Base-by-base conservation (phyloP, 2,797 vertebrate genomes). In the Thripadectes ignobilis region DNA sequence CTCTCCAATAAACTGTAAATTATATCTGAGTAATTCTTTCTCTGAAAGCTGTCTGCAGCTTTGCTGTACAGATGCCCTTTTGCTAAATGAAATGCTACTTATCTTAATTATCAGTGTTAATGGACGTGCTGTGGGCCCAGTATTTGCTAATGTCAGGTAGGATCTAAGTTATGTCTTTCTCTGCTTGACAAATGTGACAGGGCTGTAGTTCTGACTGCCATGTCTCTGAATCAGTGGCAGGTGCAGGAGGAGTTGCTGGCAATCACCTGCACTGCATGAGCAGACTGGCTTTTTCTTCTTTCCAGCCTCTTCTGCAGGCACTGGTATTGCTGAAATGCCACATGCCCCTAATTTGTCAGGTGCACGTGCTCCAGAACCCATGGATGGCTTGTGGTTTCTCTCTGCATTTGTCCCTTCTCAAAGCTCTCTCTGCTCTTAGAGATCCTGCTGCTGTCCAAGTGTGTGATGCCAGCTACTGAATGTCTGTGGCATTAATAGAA, bases 21-120 rank as follows among this genome's bases (percentile, higher is more conserved):
- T 24, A 49, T 23, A 67, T 63, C 69, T 32, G 68, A 87, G 49
- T 52, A 72, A 52, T 45, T 85, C 58, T 68, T 51, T 27, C 79
- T 29, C 36, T 75, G 81, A 77, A 67, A 67, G 49, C 51, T 45
- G 18, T 48, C 49, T 87, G 48, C 63, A 72, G 65, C 66, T 92
- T 85, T 80, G 69, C 61, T 74, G 15, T 89, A 46, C 62, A 73
- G 86, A 21, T 89, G 57, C 83, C 80, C 27, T 91, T 55, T 32
- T 74, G 41, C 57, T 77, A 80, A 94, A 81, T 75, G 54, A 85
- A 94, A 48, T 26, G 6, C 39, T 45, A 18, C 81, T 95, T 61
- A 75, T 49, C 55, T 80, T 95, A 87, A 88, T 91, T 89, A 51
- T 49, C 81, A 79, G 73, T 84, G 63, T 82, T 97, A 86, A 77